Base-by-base conservation (phyloP, 1,140 invertebrate species). In the Aleiodes sp. region DNA sequence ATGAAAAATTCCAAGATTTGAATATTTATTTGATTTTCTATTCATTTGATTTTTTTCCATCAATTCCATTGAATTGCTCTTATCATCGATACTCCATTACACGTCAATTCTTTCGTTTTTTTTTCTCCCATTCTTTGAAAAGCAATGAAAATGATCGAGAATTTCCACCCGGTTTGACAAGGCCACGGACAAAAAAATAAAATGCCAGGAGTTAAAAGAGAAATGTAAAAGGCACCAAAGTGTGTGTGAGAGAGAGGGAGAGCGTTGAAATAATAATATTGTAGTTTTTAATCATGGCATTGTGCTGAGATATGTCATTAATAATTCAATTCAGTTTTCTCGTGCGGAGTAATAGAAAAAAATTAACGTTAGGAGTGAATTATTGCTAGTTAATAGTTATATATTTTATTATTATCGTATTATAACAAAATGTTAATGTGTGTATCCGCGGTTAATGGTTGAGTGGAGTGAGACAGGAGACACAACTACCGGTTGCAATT, bases 271-370 rank as follows among this genome's bases (percentile, higher is more conserved):
- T 29, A 59, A 12, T 29, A 59, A 29, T n/a, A 29, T 31, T 29
- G 26, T 14, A 59, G 28, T 29, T 59, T 33, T 59, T 59, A 29
- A 59, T 29, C 14, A n/a, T 12, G 10, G n/a, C 56, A 31, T 59
- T 29, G 56, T 67, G 24, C 6, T 4, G 62, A 33, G 10, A 65
- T 52, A 21, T 19, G n/a, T 41, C 67, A 69, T 69, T 69, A 60
- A 60, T 67, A 67, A 69, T 69, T 69, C 67, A 69, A 69, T 63
- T 37, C 39, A 59, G 59, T 28, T 62, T 24, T 46, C 57, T 31
- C 19, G 33, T 26, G 24, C 35, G 4, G 19, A 14, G 39, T 64
- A 52, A 68, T 60, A 68, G 61, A 60, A 68, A n/a, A n/a, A n/a
- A n/a, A n/a, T n/a, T n/a, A n/a, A n/a, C n/a, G 21, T 35, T 14